A percentile compares a stretch with the other conserved stretches of the same genome.
phyloP scores from a whole-genome alignment of 2,113 vertebrate genomes.

The Anthoscopus minutus region DNA sequence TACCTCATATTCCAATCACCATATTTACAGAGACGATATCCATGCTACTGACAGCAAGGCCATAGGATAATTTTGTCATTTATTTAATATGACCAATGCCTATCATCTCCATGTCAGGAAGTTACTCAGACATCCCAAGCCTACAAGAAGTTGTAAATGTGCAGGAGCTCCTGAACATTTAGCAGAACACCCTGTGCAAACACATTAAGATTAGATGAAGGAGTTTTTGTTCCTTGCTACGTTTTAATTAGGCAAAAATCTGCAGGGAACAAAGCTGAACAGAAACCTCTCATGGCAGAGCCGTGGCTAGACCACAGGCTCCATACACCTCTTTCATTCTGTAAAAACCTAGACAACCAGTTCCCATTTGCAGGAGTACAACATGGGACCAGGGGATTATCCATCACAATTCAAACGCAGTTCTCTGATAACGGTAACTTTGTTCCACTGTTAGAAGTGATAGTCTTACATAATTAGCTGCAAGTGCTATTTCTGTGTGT shows the following conservation, averaged over 20 bases:
- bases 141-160: background rate
- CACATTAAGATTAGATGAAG: background rate
- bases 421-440: constrained; percentile 54
- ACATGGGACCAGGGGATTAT: constrained; percentile 37
- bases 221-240: background rate
- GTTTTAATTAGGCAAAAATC: constrained; percentile 31
- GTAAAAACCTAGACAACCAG: background rate
- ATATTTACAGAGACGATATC: background rate
- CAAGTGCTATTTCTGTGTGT: constrained; percentile 61
- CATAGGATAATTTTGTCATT: background rate
- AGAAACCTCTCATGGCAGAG: background rate
- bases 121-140: background rate
- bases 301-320: background rate
- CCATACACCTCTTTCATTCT: background rate
- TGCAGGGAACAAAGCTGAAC: background rate
- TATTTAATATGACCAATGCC: background rate
- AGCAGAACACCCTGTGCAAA: background rate
- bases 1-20: background rate
- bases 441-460: constrained; percentile 50
- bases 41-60: background rate
- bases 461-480: constrained; percentile 61
- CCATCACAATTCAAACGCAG: background rate
- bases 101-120: background rate
- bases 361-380: background rate
- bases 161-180: background rate